Percentiles rank a stretch among this genome's conserved stretches.
Conservation (phyloP, 2,797 vertebrate genomes). For the Squalus acanthias region DNA sequence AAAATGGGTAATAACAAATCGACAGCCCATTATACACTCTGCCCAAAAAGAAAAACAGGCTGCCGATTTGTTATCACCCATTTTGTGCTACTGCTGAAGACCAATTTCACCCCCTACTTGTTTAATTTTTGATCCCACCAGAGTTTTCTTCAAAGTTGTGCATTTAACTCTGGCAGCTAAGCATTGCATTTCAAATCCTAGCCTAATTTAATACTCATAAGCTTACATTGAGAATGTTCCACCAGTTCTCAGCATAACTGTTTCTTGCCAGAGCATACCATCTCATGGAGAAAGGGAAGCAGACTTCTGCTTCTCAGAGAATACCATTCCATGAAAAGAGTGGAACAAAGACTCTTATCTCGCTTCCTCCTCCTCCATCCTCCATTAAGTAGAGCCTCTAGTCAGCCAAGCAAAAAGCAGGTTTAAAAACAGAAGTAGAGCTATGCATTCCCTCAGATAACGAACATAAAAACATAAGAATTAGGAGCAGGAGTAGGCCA, state of each 20-base stretch:
- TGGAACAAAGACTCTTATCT: neutral
- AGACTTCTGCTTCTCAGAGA: neutral
- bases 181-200: neutral
- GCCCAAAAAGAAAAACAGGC: neutral
- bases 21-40: neutral
- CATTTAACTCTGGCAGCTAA: neutral
- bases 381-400: too few relatives aligned
- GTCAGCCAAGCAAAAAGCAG: neutral
- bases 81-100: neutral
- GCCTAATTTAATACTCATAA: neutral
- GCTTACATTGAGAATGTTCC: neutral
- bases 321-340: neutral
- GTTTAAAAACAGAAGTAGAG: neutral
- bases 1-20: neutral
- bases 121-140: neutral
- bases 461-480: too few relatives aligned
- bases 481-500: too few relatives aligned
- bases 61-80: neutral
- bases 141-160: neutral
- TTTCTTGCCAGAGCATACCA: neutral
- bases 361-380: neutral
- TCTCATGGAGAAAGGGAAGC: neutral
- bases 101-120: neutral
- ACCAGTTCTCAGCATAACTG: neutral
- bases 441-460: neutral